phyloP scores from a whole-genome alignment of 2,113 vertebrate genomes.

The Collichthys lucidus region DNA sequence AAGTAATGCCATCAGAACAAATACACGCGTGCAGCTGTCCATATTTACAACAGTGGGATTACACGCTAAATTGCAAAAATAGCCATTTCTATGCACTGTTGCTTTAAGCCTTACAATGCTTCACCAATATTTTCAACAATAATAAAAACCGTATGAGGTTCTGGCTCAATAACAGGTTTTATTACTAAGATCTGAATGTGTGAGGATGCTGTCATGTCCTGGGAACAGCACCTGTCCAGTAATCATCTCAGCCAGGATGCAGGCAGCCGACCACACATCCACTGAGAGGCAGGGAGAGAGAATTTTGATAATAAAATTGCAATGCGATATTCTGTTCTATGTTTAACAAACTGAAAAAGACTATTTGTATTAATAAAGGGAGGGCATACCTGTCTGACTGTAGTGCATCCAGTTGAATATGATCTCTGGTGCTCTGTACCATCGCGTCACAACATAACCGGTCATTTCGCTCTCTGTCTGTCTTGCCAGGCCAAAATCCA shows the following conservation, averaged over 20 bases:
- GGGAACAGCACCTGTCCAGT: conserved; percentile 85
- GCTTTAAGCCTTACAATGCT: not conserved
- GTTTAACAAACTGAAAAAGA: not conserved
- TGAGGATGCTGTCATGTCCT: conserved; percentile 88
- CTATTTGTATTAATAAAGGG: not conserved
- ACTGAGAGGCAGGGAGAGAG: conserved; percentile 68
- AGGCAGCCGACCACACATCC: conserved; percentile 88
- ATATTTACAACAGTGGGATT: too few relatives aligned
- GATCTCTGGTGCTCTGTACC: conserved; percentile 88
- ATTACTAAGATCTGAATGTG: conserved; percentile 14
- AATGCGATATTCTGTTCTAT: not conserved
- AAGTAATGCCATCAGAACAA: too few relatives aligned
- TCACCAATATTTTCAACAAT: not conserved
- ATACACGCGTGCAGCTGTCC: too few relatives aligned
- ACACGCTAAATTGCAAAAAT: too few relatives aligned
- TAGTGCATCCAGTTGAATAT: conserved; percentile 91
- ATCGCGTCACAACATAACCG: conserved; percentile 88
- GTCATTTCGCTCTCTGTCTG: conserved; percentile 88
- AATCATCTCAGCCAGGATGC: conserved; percentile 88
- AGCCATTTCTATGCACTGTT: too few relatives aligned
- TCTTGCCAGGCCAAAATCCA: conserved; percentile 88
- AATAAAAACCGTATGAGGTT: not conserved
- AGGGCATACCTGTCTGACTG: conserved; percentile 82
- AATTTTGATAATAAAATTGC: conserved; percentile 8
- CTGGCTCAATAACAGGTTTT: not conserved